Conservation (phyloP, 1,140 invertebrate species). For the Carcinoscorpius rotundicauda region DNA sequence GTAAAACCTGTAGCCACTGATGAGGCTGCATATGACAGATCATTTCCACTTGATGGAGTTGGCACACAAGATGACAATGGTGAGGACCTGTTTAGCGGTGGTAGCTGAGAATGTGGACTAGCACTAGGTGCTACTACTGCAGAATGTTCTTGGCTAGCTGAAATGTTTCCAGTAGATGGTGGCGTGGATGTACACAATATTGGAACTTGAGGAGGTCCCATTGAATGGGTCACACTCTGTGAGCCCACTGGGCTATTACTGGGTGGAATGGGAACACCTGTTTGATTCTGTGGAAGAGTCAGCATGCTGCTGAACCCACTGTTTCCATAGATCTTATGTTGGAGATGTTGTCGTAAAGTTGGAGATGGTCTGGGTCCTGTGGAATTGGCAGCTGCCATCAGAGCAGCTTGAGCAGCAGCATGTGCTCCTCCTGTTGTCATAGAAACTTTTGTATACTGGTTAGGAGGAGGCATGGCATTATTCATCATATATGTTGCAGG, state of each 20-base stretch:
- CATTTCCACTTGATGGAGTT: conserved; percentile 13
- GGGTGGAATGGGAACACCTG: conserved; percentile 16
- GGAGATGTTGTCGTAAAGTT: conserved; percentile 50
- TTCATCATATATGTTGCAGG: conserved; percentile 13
- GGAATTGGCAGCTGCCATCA: conserved; percentile 33
- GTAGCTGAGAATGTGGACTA: conserved; percentile 9
- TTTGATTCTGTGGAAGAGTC: conserved; percentile 25
- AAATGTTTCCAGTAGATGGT: conserved; percentile 32
- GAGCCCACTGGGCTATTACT: conserved; percentile 34
- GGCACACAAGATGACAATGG: conserved; percentile 17
- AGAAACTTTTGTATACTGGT: conserved; percentile 21
- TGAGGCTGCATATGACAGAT: conserved; percentile 9
- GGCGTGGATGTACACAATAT: conserved; percentile 30
- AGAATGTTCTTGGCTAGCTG: conserved; percentile 16
- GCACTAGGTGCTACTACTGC: conserved; percentile 27
- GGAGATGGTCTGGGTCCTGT: conserved; percentile 21
- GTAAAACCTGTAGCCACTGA: conserved; percentile 15
- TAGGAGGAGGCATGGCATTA: conserved; percentile 28
- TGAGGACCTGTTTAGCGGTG: conserved; percentile 13
- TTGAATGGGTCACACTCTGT: too few species aligned
- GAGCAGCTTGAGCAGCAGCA: conserved; percentile 33
- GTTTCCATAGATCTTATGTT: conserved; percentile 25
- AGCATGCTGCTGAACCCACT: background rate
- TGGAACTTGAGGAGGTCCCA: conserved; percentile 15
- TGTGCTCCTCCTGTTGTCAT: conserved; percentile 31